Base-by-base conservation (phyloP, 2,888 invertebrate species). In the Trichogramma dendrolimi region DNA sequence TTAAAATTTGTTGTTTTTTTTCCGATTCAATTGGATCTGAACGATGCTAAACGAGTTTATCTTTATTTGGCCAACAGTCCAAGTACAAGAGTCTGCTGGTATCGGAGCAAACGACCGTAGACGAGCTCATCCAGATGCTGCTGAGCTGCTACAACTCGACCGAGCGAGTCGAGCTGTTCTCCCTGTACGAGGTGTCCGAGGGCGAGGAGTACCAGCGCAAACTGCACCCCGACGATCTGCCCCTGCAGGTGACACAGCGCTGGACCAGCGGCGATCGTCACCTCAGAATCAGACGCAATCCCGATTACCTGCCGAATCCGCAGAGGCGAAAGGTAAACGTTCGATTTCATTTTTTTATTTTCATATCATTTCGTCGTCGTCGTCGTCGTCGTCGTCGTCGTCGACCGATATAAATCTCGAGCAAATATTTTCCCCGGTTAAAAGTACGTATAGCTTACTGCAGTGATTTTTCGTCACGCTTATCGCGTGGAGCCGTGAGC, bases 41-140 rank as follows among this genome's bases (percentile, higher is more conserved):
- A 14, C 48, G 14, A n/a, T n/a, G 10, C 49, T 0, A 60, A 54
- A 58, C 43, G 6, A 53, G 44, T 42, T 60, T 50, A 66, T 47
- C 56, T 67, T 75, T 14, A 14, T 48, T 43, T 55, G n/a, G 40
- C 40, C 14, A 42, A 5, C 75, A 92, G 76, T 94, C 94, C 0
- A 91, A 94, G 82, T 95, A 95, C 84, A 95, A 95, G 82, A 92
- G 92, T 70, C 82, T 95, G 70, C 83, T 95, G 68, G 89, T 94
- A 71, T 94, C 94, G 68, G 93, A 94, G 71, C 85, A 90, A 73
- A 95, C 95, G 54, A 92, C 92, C 38, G 91, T 91, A 0, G 92
- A 93, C 76, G 94, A 95, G 80, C 82, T 95, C 65, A 86, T 95
- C 65, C 88, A 90, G 65, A 85, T 95, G 69, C 80, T 95, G 62